Evolutionary conservation across 2,113 vertebrate species (phyloP).

Genomic region (Anolis carolinensis): DNA sequence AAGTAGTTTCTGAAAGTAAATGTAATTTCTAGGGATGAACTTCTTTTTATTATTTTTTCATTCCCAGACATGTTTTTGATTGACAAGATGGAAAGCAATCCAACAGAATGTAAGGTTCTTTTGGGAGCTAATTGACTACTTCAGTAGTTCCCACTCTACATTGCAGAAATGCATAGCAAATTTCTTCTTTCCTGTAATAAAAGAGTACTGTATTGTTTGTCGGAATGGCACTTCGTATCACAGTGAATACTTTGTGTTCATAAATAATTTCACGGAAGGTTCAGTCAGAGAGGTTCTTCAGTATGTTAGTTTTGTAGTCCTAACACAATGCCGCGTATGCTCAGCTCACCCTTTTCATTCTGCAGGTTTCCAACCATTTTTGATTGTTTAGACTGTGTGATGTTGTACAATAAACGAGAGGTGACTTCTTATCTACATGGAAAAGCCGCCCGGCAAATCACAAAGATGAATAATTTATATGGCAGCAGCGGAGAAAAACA

Average conservation of each 20-base stretch:
- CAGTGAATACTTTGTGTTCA: conserved; percentile 5
- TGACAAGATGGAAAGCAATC: neutral
- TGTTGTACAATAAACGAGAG: conserved; percentile 62
- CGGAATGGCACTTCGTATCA: neutral
- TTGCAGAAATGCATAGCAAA: neutral
- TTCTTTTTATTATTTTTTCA: neutral
- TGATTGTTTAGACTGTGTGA: conserved; percentile 66
- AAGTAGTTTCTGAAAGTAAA: neutral
- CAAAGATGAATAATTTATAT: conserved; percentile 78
- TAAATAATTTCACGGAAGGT: conserved; percentile 45
- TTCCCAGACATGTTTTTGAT: neutral
- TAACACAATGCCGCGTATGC: conserved; percentile 29
- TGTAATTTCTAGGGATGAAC: neutral
- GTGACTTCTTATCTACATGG: conserved; percentile 73
- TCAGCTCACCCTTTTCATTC: conserved; percentile 39
- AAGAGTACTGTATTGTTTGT: neutral
- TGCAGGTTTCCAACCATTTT: conserved; percentile 52
- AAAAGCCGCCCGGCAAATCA: conserved; percentile 74
- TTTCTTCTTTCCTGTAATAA: neutral
- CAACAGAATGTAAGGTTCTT: neutral
- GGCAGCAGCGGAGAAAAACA: conserved; percentile 62
- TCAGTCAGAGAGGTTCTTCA: conserved; percentile 34
- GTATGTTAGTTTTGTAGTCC: conserved; percentile 35
- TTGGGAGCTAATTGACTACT: neutral
- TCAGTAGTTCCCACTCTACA: neutral